Conservation (phyloP, 2,888 invertebrate genomes). For the Eubasilissa splendida region DNA sequence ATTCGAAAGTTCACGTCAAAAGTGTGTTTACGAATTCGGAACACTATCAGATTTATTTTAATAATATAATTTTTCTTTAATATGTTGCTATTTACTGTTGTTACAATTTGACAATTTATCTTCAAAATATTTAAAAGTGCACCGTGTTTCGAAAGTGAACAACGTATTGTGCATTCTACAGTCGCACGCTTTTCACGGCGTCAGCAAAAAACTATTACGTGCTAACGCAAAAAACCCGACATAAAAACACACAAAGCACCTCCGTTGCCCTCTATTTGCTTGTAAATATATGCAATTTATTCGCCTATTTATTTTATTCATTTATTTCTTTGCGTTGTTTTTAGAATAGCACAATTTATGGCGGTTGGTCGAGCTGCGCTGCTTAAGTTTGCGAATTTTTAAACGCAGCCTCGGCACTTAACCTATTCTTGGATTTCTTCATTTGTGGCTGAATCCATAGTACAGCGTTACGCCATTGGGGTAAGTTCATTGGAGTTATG, state of each 20-base stretch:
- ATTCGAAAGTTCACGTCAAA: too few species aligned
- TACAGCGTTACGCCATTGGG: neutral
- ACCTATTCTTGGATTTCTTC: slow-evolving; percentile 18
- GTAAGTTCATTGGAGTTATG: too few species aligned
- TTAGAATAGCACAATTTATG: neutral
- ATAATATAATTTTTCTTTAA: too few species aligned
- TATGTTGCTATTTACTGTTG: too few species aligned
- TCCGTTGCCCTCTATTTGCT: neutral
- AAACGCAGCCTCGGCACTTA: slow-evolving; percentile 1
- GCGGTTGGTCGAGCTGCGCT: neutral
- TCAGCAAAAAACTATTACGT: slow-evolving; percentile 28
- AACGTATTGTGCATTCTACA: slow-evolving; percentile 25
- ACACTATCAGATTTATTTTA: too few species aligned
- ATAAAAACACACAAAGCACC: slow-evolving; percentile 19
- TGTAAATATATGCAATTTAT: neutral
- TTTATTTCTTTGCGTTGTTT: slow-evolving; percentile 9
- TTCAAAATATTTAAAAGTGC: neutral
- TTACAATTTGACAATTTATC: too few species aligned
- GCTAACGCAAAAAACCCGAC: neutral
- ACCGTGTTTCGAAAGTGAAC: slow-evolving; percentile 9
- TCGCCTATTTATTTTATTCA: neutral
- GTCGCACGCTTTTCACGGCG: slow-evolving; percentile 6
- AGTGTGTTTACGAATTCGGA: too few species aligned
- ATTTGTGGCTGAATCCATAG: slow-evolving; percentile 8
- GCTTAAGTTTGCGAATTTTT: slow-evolving; percentile 18